These are phyloP conservation scores for Zelostemma sp. DNA, from an alignment of 1,140 invertebrate genomes.

Conservation along the genomic window DNA sequence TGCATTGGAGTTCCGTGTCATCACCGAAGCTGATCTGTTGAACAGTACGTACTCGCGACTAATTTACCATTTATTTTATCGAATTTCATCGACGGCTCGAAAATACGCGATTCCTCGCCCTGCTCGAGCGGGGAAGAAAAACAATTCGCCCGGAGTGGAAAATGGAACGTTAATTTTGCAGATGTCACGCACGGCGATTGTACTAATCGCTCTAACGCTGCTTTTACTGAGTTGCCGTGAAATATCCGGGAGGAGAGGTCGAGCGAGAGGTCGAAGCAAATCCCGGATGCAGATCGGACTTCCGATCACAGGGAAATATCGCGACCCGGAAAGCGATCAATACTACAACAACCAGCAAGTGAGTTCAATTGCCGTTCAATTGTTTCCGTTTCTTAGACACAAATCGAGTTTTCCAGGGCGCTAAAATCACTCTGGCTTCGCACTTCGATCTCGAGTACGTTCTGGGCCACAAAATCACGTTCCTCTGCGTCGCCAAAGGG, in stretches of 20 bases:
- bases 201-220: slow-evolving; percentile 58
- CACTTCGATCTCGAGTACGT: slow-evolving; percentile 95
- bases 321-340: slow-evolving; percentile 87
- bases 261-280: slow-evolving; percentile 77
- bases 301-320: slow-evolving; percentile 87
- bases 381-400: not conserved
- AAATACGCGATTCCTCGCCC: not conserved
- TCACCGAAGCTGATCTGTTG: slow-evolving; percentile 47
- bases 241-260: slow-evolving; percentile 71
- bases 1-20: slow-evolving; percentile 65
- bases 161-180: slow-evolving; percentile 38
- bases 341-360: slow-evolving; percentile 91
- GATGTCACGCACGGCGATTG: slow-evolving; percentile 57
- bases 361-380: slow-evolving; percentile 61
- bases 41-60: slow-evolving; percentile 34
- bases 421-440: slow-evolving; percentile 89
- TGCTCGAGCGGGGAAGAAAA: no score
- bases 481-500: slow-evolving; percentile 89
- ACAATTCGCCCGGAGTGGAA: no score
- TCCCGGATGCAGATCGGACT: slow-evolving; percentile 85
- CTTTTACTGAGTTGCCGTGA: slow-evolving; percentile 61
- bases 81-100: slow-evolving; percentile 6
- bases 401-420: slow-evolving; percentile 75
- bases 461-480: slow-evolving; percentile 92
- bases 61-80: no score